A percentile compares a stretch with the other conserved stretches of the same genome.
Evolutionary conservation across 1,140 invertebrate genomes (phyloP).

Genomic region (Propsilocerus akamusi): DNA sequence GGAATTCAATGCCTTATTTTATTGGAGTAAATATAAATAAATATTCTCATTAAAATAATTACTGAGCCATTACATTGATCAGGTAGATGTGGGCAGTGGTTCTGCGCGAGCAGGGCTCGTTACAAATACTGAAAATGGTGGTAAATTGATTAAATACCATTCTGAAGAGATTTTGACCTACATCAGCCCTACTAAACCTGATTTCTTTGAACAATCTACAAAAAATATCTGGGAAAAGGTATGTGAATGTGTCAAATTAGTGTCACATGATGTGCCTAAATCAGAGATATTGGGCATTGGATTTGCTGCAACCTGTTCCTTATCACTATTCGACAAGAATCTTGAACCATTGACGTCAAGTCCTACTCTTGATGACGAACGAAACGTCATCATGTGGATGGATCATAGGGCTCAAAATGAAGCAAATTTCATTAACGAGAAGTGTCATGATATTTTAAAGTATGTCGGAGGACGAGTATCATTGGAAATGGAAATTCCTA

Average conservation of each 20-base stretch:
- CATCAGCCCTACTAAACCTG: constrained; percentile 25
- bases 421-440: constrained; percentile 64
- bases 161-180: constrained; percentile 33
- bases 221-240: constrained; percentile 68
- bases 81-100: constrained; percentile 85
- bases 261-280: neutral
- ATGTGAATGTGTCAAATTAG: constrained; percentile 19
- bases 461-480: constrained; percentile 85
- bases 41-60: constrained; percentile 7
- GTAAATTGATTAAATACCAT: constrained; percentile 41
- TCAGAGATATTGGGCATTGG: constrained; percentile 59
- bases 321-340: constrained; percentile 60
- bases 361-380: constrained; percentile 40
- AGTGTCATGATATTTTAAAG: constrained; percentile 53
- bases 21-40: neutral
- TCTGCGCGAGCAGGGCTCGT: constrained; percentile 74
- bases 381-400: constrained; percentile 94
- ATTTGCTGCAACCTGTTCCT: constrained; percentile 91
- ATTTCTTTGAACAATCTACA: constrained; percentile 86
- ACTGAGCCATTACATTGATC: constrained; percentile 46
- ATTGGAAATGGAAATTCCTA: constrained; percentile 89
- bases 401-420: constrained; percentile 78
- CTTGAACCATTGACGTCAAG: constrained; percentile 56
- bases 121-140: constrained; percentile 24
- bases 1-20: neutral